A percentile compares a stretch with the other conserved stretches of the same genome.
phyloP scores from a whole-genome alignment of 2,113 vertebrate genomes.

The Grammomys surdaster region DNA sequence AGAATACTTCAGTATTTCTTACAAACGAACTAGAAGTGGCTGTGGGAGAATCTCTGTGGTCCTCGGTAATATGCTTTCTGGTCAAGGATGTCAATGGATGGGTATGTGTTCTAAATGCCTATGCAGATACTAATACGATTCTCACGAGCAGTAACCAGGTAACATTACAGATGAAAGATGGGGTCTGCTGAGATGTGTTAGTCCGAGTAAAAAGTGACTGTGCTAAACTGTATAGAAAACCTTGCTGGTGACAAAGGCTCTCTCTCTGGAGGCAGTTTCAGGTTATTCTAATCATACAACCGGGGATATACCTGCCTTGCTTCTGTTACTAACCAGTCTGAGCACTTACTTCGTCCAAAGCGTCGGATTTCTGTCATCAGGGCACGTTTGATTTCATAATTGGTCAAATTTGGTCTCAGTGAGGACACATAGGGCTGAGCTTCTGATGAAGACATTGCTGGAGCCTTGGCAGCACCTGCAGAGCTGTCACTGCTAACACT shows the following conservation, averaged over 20 bases:
- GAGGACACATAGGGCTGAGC: slow-evolving; percentile 71
- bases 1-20: neutral
- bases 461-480: slow-evolving; percentile 77
- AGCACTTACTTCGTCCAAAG: slow-evolving; percentile 93
- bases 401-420: slow-evolving; percentile 85
- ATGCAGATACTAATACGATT: neutral
- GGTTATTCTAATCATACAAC: neutral
- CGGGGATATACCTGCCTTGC: neutral
- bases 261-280: neutral
- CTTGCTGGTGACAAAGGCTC: neutral
- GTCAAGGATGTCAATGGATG: neutral
- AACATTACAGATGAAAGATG: neutral
- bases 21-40: neutral
- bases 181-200: neutral
- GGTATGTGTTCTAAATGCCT: neutral
- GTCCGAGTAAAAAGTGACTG: neutral
- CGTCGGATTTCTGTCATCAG: slow-evolving; percentile 95
- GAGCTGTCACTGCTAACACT: slow-evolving; percentile 82
- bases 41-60: neutral
- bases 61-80: neutral
- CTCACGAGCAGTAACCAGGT: neutral
- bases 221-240: neutral
- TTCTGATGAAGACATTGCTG: slow-evolving; percentile 61
- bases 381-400: slow-evolving; percentile 91
- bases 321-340: neutral